Evolutionary conservation across 1,140 invertebrate species (phyloP), one percentile per base, ranked within the genome.

Genomic region (Drosophila rufa): DNA sequence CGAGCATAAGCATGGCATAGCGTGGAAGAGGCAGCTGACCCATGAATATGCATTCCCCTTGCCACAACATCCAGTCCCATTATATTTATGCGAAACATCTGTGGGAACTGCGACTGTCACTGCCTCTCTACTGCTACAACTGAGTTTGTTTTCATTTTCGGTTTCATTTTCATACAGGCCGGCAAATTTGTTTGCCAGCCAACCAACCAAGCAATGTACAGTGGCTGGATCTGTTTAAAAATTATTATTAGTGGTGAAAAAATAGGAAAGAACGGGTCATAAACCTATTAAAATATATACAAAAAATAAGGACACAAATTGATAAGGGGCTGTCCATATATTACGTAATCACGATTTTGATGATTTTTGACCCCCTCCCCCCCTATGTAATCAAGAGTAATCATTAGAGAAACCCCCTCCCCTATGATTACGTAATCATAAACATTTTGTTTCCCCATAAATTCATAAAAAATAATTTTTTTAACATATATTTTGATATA

Each of bases 11-110:
- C 33, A 47, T 22, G 6, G 45, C 45, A 22, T 50, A 17, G 48
- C 50, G 17, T 46, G 19, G 36, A 4, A 22, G 51, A 36, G 48
- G 40, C 75, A 64, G 51, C 56, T 59, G 51, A 73, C 71, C 64
- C 48, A 66, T 47, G 62, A 45, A 38, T 53, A 60, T 61, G 46
- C 58, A 56, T 59, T 51, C 59, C 61, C 60, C 70, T 57, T 77
- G 70, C 71, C 75, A 59, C 70, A 79, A 58, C 56, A 45, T 58
- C 36, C 56, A 58, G 56, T 27, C n/a, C 14, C 56, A 58, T 58
- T 64, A 64, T 79, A 51, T 61, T 51, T 61, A 61, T 61, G 45
- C 46, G 61, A 78, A 79, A 79, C 76, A 79, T 73, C 77, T 80
- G 77, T 69, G 58, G 53, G 56, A 62, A 67, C 60, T 61, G 53